These are phyloP conservation scores for Euwallacea similis DNA, from an alignment of 1,140 invertebrate genomes.

Conservation along the genomic window DNA sequence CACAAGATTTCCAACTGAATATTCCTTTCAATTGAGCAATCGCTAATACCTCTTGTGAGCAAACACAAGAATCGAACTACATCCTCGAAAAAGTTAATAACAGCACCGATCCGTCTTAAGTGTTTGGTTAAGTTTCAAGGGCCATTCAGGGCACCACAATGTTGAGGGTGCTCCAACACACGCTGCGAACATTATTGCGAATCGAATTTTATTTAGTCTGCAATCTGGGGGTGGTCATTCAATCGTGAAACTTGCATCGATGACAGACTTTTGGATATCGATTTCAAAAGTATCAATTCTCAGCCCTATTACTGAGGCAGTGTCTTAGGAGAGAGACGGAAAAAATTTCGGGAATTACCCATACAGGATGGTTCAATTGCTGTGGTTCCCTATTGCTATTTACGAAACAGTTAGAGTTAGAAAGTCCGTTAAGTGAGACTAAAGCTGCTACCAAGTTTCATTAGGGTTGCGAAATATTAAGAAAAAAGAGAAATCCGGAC, in stretches of 20 bases:
- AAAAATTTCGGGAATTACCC: too few species aligned
- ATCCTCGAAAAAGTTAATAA: conserved; percentile 34
- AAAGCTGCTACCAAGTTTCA: too few species aligned
- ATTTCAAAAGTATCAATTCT: not conserved
- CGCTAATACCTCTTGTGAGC: conserved; percentile 21
- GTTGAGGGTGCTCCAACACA: conserved; percentile 33
- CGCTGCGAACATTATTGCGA: conserved; percentile 35
- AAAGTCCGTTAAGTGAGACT: too few species aligned
- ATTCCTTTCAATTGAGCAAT: not conserved
- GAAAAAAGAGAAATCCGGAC: too few species aligned
- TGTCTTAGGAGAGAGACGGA: too few species aligned
- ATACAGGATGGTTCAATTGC: too few species aligned
- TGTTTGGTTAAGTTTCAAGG: conserved; percentile 34
- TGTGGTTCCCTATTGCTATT: too few species aligned
- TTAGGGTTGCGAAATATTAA: too few species aligned
- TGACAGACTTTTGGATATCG: not conserved
- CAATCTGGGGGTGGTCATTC: conserved; percentile 19
- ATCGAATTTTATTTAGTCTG: conserved; percentile 11
- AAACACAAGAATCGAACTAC: conserved; percentile 32
- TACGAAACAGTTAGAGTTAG: too few species aligned
- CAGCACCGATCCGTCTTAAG: conserved; percentile 31
- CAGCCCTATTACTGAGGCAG: not conserved
- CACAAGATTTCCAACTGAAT: too few species aligned
- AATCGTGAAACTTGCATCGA: conserved; percentile 7
- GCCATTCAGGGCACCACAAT: conserved; percentile 29